These are phyloP conservation scores for Penaeus monodon DNA, from an alignment of 2,888 invertebrate species.

Conservation along the genomic window DNA sequence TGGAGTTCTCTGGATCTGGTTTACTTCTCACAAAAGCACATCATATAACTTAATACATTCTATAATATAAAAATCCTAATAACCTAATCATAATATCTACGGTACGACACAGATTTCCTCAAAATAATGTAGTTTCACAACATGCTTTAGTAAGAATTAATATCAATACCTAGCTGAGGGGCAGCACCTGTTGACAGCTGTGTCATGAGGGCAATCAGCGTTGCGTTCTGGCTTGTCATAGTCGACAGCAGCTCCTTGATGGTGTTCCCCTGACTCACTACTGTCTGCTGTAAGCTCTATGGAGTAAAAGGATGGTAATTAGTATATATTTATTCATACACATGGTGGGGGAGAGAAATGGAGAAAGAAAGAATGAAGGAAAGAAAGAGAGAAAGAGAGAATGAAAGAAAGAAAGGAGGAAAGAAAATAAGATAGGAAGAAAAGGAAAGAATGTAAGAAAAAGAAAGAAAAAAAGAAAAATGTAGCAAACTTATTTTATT, in stretches of 20 bases:
- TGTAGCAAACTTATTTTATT: not conserved
- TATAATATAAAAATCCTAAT: too few relatives aligned
- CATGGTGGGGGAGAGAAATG: not conserved
- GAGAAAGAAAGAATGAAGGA: too few relatives aligned
- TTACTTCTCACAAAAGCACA: too few relatives aligned
- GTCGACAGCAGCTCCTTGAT: slow-evolving; percentile 36
- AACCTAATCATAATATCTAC: too few relatives aligned
- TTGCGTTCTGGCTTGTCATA: slow-evolving; percentile 40
- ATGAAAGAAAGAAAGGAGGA: too few relatives aligned
- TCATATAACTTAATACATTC: too few relatives aligned
- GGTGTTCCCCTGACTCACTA: slow-evolving; percentile 24
- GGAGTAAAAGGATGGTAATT: not conserved
- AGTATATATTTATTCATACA: not conserved
- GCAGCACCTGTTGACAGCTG: slow-evolving; percentile 9
- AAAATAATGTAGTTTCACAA: too few relatives aligned
- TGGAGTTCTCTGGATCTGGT: too few relatives aligned
- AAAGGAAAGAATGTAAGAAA: too few relatives aligned
- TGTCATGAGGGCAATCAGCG: slow-evolving; percentile 22
- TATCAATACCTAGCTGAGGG: slow-evolving; percentile 25
- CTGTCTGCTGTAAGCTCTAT: slow-evolving; percentile 46
- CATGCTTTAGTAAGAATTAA: not conserved
- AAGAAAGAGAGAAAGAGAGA: too few relatives aligned
- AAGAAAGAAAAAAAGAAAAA: too few relatives aligned
- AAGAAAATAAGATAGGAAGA: too few relatives aligned
- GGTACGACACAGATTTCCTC: not conserved